phyloP scores from a whole-genome alignment of 2,888 invertebrate species.

The Sesamia inferens region DNA sequence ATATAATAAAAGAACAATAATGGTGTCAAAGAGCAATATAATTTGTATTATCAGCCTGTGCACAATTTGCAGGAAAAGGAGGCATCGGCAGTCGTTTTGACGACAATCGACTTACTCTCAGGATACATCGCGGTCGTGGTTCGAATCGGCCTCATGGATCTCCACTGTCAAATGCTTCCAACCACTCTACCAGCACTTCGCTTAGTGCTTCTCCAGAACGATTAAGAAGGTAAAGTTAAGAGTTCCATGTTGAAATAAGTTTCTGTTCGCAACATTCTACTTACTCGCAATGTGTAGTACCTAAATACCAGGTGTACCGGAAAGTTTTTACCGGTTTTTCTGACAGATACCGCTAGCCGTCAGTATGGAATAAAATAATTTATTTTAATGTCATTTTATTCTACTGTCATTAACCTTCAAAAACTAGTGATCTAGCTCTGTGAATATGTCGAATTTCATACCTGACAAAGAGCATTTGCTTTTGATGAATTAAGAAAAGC shows the following conservation, averaged over 20 bases:
- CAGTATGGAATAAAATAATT: too few species aligned
- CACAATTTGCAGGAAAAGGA: conserved; percentile 87
- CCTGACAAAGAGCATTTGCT: too few species aligned
- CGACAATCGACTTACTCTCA: conserved; percentile 96
- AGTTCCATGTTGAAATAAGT: neutral
- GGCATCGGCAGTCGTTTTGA: conserved; percentile 94
- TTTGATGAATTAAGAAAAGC: too few species aligned
- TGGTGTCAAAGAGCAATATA: conserved; percentile 43
- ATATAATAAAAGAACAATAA: neutral
- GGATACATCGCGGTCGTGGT: conserved; percentile 96
- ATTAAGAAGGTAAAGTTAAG: conserved; percentile 81
- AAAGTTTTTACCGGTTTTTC: too few species aligned
- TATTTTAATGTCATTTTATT: too few species aligned
- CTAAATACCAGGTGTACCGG: too few species aligned
- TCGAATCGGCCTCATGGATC: conserved; percentile 94
- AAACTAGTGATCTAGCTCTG: too few species aligned
- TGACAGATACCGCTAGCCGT: too few species aligned
- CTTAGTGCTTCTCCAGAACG: conserved; percentile 92
- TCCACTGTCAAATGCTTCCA: conserved; percentile 92
- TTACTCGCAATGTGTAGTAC: neutral
- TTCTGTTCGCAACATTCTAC: neutral
- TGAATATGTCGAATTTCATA: too few species aligned
- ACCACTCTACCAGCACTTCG: conserved; percentile 92
- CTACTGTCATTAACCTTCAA: too few species aligned
- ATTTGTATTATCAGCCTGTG: conserved; percentile 52